phyloP scores from a whole-genome alignment of 1,140 invertebrate species.

The Drosophila pachea region DNA sequence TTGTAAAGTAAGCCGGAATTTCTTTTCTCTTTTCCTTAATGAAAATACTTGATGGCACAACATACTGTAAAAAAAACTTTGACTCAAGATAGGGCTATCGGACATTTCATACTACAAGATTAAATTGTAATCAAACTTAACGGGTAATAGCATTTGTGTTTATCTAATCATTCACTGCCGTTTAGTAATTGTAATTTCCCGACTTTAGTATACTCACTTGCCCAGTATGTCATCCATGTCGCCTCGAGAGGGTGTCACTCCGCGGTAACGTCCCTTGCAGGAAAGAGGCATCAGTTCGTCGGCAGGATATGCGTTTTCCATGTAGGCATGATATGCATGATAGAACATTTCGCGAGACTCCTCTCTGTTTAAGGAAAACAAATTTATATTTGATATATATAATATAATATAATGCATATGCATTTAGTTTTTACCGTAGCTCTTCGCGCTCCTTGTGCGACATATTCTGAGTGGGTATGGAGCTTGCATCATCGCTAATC shows the following conservation, averaged over 20 bases:
- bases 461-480: slow-evolving; percentile 81
- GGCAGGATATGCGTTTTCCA: slow-evolving; percentile 98
- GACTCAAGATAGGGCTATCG: background rate
- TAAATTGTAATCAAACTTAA: background rate
- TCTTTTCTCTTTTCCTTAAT: too few relatives aligned
- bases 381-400: background rate
- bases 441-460: slow-evolving; percentile 81
- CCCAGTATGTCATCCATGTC: slow-evolving; percentile 97
- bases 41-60: too few relatives aligned
- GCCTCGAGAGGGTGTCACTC: slow-evolving; percentile 91
- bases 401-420: background rate
- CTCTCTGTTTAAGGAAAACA: slow-evolving; percentile 46
- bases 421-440: slow-evolving; percentile 79
- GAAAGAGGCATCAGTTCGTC: slow-evolving; percentile 99
- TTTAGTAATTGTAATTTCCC: background rate
- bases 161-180: slow-evolving; percentile 9
- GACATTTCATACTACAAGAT: background rate
- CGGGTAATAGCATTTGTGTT: background rate
- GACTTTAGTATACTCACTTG: slow-evolving; percentile 87
- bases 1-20: too few relatives aligned
- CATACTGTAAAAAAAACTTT: too few relatives aligned
- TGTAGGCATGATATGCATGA: slow-evolving; percentile 98
- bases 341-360: slow-evolving; percentile 96
- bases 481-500: slow-evolving; percentile 49
- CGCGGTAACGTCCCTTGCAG: slow-evolving; percentile 94